Percentiles rank a stretch among this genome's conserved stretches.
Evolutionary conservation across 1,140 invertebrate species (phyloP).

Genomic region (Lasioglossum baleicum): DNA sequence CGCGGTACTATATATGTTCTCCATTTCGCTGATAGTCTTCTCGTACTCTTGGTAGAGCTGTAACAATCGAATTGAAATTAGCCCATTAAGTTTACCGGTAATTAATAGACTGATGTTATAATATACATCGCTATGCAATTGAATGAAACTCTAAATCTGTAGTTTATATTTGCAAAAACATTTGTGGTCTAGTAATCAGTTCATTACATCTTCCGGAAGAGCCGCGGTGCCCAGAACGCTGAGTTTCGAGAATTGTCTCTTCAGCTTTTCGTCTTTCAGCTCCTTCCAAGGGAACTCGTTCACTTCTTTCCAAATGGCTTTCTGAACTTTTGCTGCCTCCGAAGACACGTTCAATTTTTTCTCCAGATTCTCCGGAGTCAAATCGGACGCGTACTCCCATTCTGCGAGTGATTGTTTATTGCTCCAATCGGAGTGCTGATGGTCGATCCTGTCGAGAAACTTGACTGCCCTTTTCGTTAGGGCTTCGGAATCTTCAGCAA

Average conservation of each 20-base stretch:
- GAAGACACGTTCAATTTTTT: conserved; percentile 78
- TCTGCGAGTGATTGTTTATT: conserved; percentile 81
- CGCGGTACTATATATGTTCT: conserved; percentile 88
- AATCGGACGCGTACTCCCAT: conserved; percentile 88
- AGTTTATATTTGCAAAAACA: no score
- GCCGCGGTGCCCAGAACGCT: conserved; percentile 85
- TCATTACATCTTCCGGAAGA: conserved; percentile 82
- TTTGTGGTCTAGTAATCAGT: not conserved
- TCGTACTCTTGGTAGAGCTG: conserved; percentile 82
- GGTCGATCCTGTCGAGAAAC: conserved; percentile 83
- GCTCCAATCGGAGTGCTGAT: conserved; percentile 80
- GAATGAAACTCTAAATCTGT: no score
- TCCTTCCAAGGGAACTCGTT: conserved; percentile 84
- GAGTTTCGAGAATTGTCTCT: conserved; percentile 84
- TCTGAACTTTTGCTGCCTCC: conserved; percentile 70
- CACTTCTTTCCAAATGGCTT: conserved; percentile 81
- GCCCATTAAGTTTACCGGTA: not conserved
- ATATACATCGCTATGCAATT: no score
- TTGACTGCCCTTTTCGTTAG: conserved; percentile 76
- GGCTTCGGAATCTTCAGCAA: conserved; percentile 10
- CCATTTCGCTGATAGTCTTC: conserved; percentile 86
- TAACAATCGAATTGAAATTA: conserved; percentile 6
- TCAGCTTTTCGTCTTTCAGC: conserved; percentile 82
- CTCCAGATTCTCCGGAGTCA: conserved; percentile 86
- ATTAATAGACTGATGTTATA: not conserved